Evolutionary conservation across 1,140 invertebrate species (phyloP), one percentile per base, ranked within the genome.

Genomic region (Vanessa tameamea): DNA sequence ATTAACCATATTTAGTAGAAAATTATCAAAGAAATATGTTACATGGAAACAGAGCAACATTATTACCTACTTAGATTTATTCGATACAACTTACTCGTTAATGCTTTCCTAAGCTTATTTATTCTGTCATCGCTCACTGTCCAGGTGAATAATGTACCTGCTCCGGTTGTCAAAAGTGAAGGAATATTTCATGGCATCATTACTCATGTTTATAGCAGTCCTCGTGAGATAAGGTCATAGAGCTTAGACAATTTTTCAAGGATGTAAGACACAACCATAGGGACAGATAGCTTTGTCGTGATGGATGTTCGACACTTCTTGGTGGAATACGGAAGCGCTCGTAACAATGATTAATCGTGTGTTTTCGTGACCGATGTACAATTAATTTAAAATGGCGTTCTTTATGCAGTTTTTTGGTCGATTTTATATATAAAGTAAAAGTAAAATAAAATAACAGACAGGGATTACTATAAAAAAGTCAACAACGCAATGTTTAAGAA

Each of bases 241-340:
- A 23, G 20, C 55, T 59, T 59, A 59, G 23, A 26, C 55, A 59
- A 59, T 59, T 59, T 59, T 59, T 59, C 55, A 59, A 26, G 23
- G 55, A 16, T 26, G 12, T 13, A 55, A 16, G 53, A 23, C 20
- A 57, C 16, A 57, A 37, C 57, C 31, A 37, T 61, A 61, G 8
- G 31, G 57, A 61, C 57, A 61, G 23, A 37, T 37, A 61, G 57
- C 57, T 59, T 59, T 37, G 31, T 31, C 57, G 57, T 61, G 57
- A 61, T 37, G 31, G 16, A 61, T 61, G 57, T 61, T 61, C 57
- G 57, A 16, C 57, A 31, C 57, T 61, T 26, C 57, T 61, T 61
- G 31, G 13, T 61, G 57, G 57, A 61, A 61, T 61, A 61, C 57
- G 31, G 57, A 61, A 61, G 57, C 31, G 26, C 15, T 61, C 57